Conservation (phyloP, 2,797 vertebrate species). For the Anomalospiza imberbis region DNA sequence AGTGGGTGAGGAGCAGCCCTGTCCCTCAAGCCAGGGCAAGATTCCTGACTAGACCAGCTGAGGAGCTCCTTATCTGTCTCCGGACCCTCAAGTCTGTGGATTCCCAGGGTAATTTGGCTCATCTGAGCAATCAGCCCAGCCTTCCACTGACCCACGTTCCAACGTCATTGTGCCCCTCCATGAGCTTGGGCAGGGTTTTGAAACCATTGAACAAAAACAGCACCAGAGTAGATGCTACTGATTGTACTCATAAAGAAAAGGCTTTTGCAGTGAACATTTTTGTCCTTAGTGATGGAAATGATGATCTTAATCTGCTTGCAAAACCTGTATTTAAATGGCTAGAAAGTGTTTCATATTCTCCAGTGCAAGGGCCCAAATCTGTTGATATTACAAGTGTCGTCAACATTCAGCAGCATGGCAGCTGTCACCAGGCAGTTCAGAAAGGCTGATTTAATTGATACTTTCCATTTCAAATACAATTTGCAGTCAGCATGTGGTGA, state of each 20-base stretch:
- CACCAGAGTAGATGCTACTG: not conserved
- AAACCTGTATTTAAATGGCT: constrained; percentile 9
- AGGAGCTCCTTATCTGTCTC: not conserved
- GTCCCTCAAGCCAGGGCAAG: not conserved
- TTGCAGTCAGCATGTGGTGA: constrained; percentile 51
- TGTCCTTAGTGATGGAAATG: not conserved
- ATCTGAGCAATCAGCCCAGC: not conserved
- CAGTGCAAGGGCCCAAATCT: constrained; percentile 25
- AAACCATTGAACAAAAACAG: not conserved
- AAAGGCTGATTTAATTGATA: constrained; percentile 68
- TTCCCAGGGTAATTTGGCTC: not conserved
- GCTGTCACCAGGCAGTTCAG: constrained; percentile 55
- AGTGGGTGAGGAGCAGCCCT: not conserved
- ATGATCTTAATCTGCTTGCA: constrained; percentile 15
- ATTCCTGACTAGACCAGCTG: not conserved
- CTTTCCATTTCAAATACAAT: constrained; percentile 68
- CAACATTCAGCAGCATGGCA: constrained; percentile 44
- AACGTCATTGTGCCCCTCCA: not conserved
- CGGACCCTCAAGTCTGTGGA: not conserved
- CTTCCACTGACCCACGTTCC: rapidly evolving
- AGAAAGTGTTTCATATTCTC: constrained; percentile 32
- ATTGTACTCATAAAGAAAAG: not conserved
- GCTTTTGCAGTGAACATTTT: not conserved
- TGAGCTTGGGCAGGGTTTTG: not conserved
- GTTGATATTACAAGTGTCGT: constrained; percentile 39